Percentiles rank a stretch among this genome's conserved stretches.
These are phyloP conservation scores for Strix occidentalis DNA, from an alignment of 2,797 vertebrate genomes.

Conservation along the genomic window DNA sequence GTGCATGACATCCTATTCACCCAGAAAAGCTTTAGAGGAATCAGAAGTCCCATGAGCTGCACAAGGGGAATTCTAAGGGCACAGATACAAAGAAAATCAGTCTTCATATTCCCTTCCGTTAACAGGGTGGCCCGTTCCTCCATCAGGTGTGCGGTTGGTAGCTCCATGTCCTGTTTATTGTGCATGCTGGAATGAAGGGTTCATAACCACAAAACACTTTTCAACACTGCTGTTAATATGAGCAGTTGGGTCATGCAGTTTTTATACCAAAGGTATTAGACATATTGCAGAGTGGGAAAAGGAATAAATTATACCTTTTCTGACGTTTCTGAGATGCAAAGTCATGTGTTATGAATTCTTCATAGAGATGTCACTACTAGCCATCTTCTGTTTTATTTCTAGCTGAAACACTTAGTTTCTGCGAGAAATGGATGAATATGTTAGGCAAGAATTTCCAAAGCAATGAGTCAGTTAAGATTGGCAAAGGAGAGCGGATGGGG, in stretches of 20 bases:
- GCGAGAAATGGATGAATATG: slow-evolving; percentile 42
- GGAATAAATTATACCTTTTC: slow-evolving; percentile 45
- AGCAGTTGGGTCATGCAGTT: neutral
- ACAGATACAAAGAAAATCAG: neutral
- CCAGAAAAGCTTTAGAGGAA: neutral
- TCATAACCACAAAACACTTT: neutral
- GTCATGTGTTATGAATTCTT: slow-evolving; percentile 8
- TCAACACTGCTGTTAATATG: neutral
- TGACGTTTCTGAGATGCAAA: neutral
- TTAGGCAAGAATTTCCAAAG: slow-evolving; percentile 49
- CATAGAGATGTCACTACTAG: neutral
- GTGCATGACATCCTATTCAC: neutral
- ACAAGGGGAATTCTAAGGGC: neutral
- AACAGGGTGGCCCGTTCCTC: neutral
- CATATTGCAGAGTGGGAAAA: neutral
- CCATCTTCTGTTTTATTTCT: slow-evolving; percentile 43
- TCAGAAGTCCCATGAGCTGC: neutral
- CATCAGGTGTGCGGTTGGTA: neutral
- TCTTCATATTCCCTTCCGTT: neutral
- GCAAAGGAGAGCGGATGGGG: neutral
- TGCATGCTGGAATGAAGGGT: neutral
- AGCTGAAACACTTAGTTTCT: slow-evolving; percentile 14
- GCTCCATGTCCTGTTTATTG: neutral
- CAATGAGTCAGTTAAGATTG: slow-evolving; percentile 31
- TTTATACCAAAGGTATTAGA: neutral